Percentiles rank a stretch among this genome's conserved stretches.
Conservation (phyloP, 2,888 invertebrate species). For the Pristionchus mayeri region DNA sequence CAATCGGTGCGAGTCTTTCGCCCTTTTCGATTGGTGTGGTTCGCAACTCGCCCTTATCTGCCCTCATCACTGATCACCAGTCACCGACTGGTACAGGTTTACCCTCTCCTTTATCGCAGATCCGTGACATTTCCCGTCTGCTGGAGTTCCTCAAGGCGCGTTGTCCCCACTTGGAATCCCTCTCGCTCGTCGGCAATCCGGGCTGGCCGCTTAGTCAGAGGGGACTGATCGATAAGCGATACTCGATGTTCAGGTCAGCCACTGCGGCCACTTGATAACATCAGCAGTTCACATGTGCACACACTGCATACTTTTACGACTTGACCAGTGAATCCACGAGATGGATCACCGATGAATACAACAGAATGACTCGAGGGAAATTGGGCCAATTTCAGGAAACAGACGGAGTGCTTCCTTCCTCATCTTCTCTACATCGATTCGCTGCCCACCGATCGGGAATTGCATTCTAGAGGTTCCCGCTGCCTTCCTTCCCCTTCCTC, state of each 20-base stretch:
- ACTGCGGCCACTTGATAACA: too few relatives aligned
- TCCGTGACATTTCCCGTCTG: slow-evolving; percentile 63
- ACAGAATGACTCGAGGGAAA: too few relatives aligned
- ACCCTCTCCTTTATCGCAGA: slow-evolving; percentile 52
- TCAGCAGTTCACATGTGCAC: too few relatives aligned
- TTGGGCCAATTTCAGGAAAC: not conserved
- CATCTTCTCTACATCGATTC: slow-evolving; percentile 32
- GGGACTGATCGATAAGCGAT: slow-evolving; percentile 7
- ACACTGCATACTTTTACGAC: too few relatives aligned
- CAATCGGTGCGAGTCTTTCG: too few relatives aligned
- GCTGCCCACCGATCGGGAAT: slow-evolving; percentile 5
- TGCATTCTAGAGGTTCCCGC: not conserved
- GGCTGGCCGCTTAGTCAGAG: slow-evolving; percentile 60
- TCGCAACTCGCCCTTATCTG: not conserved
- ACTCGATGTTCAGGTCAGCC: slow-evolving; percentile 49
- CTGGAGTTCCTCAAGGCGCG: slow-evolving; percentile 58
- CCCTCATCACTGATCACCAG: slow-evolving; percentile 14
- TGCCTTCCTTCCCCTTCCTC: not conserved
- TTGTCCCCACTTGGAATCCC: slow-evolving; percentile 65
- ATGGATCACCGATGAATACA: too few relatives aligned
- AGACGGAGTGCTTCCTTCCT: slow-evolving; percentile 25
- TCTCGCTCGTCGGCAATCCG: slow-evolving; percentile 65
- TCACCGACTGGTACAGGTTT: not conserved
- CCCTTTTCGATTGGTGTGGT: not conserved
- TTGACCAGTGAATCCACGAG: too few relatives aligned